phyloP scores from a whole-genome alignment of 2,797 vertebrate species.

The Fundulus diaphanus region DNA sequence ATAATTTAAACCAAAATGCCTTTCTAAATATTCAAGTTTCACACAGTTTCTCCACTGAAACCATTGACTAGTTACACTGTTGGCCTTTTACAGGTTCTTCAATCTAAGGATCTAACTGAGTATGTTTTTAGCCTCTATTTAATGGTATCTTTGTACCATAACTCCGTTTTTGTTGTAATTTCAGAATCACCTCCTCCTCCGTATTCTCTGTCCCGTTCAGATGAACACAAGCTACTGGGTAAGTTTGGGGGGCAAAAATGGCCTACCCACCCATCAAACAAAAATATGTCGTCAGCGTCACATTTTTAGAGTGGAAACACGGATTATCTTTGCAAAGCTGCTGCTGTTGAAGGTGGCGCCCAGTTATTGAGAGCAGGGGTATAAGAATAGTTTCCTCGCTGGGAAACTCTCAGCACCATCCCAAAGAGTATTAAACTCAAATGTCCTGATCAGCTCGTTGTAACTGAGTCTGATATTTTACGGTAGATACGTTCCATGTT shows the following conservation, averaged over 20 bases:
- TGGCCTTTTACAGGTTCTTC: not conserved
- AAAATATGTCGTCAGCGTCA: slow-evolving; percentile 28
- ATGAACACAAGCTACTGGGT: slow-evolving; percentile 93
- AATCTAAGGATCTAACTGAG: not conserved
- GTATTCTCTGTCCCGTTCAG: slow-evolving; percentile 88
- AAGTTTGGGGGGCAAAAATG: slow-evolving; percentile 68
- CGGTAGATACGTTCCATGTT: not conserved
- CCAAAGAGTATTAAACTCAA: not conserved
- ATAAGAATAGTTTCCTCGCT: not conserved
- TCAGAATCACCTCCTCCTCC: slow-evolving; percentile 96
- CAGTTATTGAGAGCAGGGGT: slow-evolving; percentile 4
- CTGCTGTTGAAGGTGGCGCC: slow-evolving; percentile 16
- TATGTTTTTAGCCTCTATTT: not conserved
- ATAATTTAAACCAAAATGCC: not conserved
- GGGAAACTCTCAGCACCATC: not conserved
- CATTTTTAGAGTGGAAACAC: slow-evolving; percentile 51
- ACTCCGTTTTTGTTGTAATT: slow-evolving; percentile 64
- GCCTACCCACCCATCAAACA: slow-evolving; percentile 27
- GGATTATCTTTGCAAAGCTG: slow-evolving; percentile 34
- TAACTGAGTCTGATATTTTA: not conserved
- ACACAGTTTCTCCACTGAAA: not conserved
- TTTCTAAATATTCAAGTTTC: not conserved
- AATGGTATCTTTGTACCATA: slow-evolving; percentile 12
- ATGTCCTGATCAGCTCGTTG: not conserved
- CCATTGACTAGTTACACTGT: not conserved